A percentile compares a stretch with the other conserved stretches of the same genome.
phyloP scores from a whole-genome alignment of 1,140 invertebrate species.

The Papilio machaon region DNA sequence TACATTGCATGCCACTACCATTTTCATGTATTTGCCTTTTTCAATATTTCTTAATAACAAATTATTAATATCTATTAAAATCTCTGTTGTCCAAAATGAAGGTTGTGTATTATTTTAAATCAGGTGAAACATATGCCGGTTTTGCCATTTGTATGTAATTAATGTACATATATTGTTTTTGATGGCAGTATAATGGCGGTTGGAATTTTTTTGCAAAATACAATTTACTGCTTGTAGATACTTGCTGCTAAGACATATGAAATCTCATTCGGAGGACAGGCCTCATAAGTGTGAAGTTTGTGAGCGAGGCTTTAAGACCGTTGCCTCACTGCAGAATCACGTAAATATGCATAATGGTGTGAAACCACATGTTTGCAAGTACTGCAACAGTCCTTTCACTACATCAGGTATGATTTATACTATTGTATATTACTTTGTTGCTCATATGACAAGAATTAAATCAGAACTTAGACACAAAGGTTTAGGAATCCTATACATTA shows the following conservation, averaged over 20 bases:
- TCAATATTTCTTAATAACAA: no score
- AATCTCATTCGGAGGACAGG: constrained; percentile 96
- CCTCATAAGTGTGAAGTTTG: constrained; percentile 98
- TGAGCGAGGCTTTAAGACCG: constrained; percentile 96
- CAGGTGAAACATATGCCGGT: no score
- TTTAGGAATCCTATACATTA: no score
- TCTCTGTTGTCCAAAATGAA: no score
- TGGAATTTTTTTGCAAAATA: background rate
- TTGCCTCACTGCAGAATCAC: constrained; percentile 96
- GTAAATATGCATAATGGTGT: constrained; percentile 98
- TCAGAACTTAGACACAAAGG: background rate
- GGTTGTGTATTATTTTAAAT: no score
- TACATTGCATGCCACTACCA: no score
- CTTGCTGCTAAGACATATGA: constrained; percentile 96
- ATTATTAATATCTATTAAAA: no score
- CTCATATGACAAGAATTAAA: background rate
- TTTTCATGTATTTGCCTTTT: no score
- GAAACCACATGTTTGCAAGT: constrained; percentile 97
- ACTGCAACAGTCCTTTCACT: constrained; percentile 96
- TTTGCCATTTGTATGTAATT: background rate
- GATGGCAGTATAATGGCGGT: background rate
- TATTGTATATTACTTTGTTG: background rate
- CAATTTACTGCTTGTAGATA: constrained; percentile 82
- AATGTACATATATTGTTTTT: background rate
- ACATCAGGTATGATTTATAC: constrained; percentile 88